Base-by-base conservation (phyloP, 2,113 vertebrate genomes). In the Nothobranchius furzeri region DNA sequence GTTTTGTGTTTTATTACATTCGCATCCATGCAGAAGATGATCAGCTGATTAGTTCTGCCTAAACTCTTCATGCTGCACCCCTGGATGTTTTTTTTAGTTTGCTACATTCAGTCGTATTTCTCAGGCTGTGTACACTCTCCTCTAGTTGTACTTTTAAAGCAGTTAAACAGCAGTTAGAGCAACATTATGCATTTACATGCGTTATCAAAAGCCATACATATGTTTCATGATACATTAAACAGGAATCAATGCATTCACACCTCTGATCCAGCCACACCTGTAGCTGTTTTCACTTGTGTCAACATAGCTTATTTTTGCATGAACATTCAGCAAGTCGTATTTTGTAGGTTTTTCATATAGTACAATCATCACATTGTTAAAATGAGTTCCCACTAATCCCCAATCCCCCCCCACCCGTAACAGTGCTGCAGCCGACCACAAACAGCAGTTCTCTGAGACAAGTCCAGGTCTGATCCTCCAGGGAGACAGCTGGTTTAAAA, bases 281-380 rank as follows among this genome's bases (percentile, higher is more conserved):
- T 62, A 68, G 51, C 43, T 40, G 1, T 48, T 64, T 68, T 68
- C 1, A 58, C 35, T 69, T 47, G 59, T 45, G 76, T 24, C 12
- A 56, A 74, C 70, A 75, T 71, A 88, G 83, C 69, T 79, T 85
- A 85, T 86, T 75, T 83, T 52, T 78, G 79, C 60, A 80, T 69
- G 76, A 90, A 91, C 90, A 91, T 88, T 87, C 88, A 64, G 63
- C 64, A 78, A 75, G 83, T 87, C 86, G 83, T 85, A 79, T 64
- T 73, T 77, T 60, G 66, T 70, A 63, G 74, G 25, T 75, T 66
- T 68, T 76, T 69, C 0, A 51, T 60, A 73, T 53, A 47, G 59
- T 70, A 76, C 75, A 85, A 71, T 88, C 64, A 63, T 64, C 65
- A 70, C 58, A 53, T 75, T 45, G 1, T 73, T 54, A 45, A 78